Evolutionary conservation across 2,113 vertebrate species (phyloP), one percentile per base, ranked within the genome.

Genomic region (Serilophus lunatus): DNA sequence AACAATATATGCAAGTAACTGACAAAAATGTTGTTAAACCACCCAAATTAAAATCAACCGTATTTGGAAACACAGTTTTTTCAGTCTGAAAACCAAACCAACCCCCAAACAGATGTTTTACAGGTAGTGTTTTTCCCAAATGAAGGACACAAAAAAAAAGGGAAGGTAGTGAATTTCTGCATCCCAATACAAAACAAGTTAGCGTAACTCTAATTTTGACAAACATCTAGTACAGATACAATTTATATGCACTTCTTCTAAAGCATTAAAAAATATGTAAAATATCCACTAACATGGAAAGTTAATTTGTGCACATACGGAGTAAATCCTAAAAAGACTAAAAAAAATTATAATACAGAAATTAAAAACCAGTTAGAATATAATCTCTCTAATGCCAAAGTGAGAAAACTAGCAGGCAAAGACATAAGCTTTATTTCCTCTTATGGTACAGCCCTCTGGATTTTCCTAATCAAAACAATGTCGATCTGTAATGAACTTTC

Each of bases 391-490:
- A 82, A 71, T 54, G 29, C 33, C 44, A 80, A 86, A 82, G 12
- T 11, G 53, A 93, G 88, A 68, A 90, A 76, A 59, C 9, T 7
- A 70, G 33, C 59, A 86, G 74, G 74, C 36, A 93, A 90, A 86
- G 54, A 36, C 65, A 64, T 71, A 88, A 63, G 29, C 38, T 57
- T 74, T 87, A 76, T 82, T 91, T 76, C 71, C 75, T 81, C 45
- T 53, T 76, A 59, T 1, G 13, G 60, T 49, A 51, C 13, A 86
- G 71, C 22, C 51, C n/a, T 45, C 9, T 2, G 12, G 66, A 64
- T 95, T 77, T 65, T 78, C 42, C 85, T 85, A 82, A 93, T 75
- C 70, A 60, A 97, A 96, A 97, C 91, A 91, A 95, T 88, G 35
- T 10, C 68, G 10, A 56, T 59, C 76, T 88, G 44, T 42, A 88